Base-by-base conservation (phyloP, 2,797 vertebrate genomes). In the Enteromius thamalakanensis region DNA sequence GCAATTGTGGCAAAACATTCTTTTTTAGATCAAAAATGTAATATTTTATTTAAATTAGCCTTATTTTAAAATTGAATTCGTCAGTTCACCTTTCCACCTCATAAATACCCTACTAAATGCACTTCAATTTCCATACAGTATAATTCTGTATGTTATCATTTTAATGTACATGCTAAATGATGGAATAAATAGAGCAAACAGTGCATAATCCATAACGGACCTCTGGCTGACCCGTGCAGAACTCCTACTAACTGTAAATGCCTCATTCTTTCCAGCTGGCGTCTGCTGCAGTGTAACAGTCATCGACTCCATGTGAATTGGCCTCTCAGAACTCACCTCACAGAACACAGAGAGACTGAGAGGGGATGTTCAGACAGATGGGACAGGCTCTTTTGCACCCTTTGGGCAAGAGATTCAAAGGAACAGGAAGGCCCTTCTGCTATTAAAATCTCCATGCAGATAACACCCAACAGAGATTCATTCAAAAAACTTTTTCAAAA, bases 291-390 rank as follows among this genome's bases (percentile, higher is more conserved):
- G 45, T 75, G 69, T 83, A 83, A 69, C 55, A 78, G 74, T 58
- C 68, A 37, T 42, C 42, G 49, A 81, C 79, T 76, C 55, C 64
- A 75, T 77, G 72, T 84, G 42, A 85, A 82, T 75, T 65, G 65
- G 79, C 60, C 76, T 58, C 74, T 40, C 29, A 19, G 42, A 26
- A 40, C 53, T 69, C 45, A 79, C 79, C 45, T 64, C 64, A 45
- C 32, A 70, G 75, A 64, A 51, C 55, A 76, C 47, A 68, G 62
- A 76, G 70, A 62, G 68, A 76, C 40, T 47, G 12, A 79, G 58
- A 84, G n/a, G 23, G 69, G 75, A 45, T 23, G 78, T 79, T 76
- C 53, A 11, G 70, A 80, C 85, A 83, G 78, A 75, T 34, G 81
- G 55, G 55, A 69, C 68, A 37, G 58, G 21, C 62, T 72, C 37